Conservation (phyloP, 2,113 vertebrate species). For the Loxodonta africana region DNA sequence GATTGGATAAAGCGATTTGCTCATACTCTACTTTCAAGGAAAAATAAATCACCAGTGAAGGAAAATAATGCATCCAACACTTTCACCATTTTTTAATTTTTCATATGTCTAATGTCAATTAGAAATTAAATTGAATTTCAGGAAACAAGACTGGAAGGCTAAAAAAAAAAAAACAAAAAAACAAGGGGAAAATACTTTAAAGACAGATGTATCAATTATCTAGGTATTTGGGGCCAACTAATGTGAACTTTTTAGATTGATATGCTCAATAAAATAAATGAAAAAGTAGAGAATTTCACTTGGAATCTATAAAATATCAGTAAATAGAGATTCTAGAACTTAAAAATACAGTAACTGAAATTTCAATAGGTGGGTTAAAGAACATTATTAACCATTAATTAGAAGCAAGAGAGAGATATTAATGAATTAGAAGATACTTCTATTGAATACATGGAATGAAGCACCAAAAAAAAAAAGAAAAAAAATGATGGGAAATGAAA, state of each 20-base stretch:
- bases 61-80: neutral
- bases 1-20: neutral
- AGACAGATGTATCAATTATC: neutral
- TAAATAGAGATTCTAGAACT: conserved; percentile 35
- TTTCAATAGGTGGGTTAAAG: neutral
- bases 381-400: conserved; percentile 37
- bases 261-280: neutral
- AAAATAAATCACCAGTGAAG: neutral
- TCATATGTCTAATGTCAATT: conserved; percentile 8
- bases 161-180: neutral
- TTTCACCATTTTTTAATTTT: neutral
- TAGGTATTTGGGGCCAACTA: conserved; percentile 9
- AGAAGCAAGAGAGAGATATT: conserved; percentile 19
- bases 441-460: neutral
- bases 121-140: conserved; percentile 16
- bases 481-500: neutral
- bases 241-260: neutral
- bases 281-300: neutral
- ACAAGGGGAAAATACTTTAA: neutral
- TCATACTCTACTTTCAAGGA: neutral
- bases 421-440: neutral
- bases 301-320: conserved; percentile 39
- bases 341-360: neutral
- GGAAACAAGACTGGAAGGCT: conserved; percentile 2
- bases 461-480: neutral